A percentile compares a stretch with the other conserved stretches of the same genome.
These are phyloP conservation scores for Anas platyrhynchos DNA, from an alignment of 2,113 vertebrate genomes.

Conservation along the genomic window DNA sequence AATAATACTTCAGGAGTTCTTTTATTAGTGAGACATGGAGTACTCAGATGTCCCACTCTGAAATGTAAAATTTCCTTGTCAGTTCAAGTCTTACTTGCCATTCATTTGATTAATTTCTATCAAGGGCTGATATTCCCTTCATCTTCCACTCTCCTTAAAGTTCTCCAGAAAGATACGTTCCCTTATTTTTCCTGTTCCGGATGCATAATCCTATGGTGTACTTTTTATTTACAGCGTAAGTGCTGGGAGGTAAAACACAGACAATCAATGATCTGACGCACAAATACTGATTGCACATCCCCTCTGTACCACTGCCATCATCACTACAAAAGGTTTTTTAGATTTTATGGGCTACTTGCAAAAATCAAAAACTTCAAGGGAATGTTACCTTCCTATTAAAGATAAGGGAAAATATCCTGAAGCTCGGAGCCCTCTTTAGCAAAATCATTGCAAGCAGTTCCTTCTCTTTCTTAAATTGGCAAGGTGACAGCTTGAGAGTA, in stretches of 20 bases:
- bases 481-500: not conserved
- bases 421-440: not conserved
- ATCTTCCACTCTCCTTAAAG: not conserved
- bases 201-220: not conserved
- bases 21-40: not conserved
- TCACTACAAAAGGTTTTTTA: not conserved
- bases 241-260: not conserved
- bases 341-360: not conserved
- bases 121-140: not conserved
- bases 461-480: constrained; percentile 6
- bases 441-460: not conserved
- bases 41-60: not conserved
- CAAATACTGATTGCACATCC: not conserved
- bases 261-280: not conserved
- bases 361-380: not conserved
- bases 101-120: not conserved
- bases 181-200: not conserved
- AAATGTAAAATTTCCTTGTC: not conserved
- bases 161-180: not conserved
- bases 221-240: not conserved
- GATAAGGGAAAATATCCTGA: not conserved
- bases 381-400: constrained; percentile 1
- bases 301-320: not conserved
- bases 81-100: not conserved
- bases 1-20: not conserved